phyloP scores from a whole-genome alignment of 1,140 invertebrate species.

The Physella acuta region DNA sequence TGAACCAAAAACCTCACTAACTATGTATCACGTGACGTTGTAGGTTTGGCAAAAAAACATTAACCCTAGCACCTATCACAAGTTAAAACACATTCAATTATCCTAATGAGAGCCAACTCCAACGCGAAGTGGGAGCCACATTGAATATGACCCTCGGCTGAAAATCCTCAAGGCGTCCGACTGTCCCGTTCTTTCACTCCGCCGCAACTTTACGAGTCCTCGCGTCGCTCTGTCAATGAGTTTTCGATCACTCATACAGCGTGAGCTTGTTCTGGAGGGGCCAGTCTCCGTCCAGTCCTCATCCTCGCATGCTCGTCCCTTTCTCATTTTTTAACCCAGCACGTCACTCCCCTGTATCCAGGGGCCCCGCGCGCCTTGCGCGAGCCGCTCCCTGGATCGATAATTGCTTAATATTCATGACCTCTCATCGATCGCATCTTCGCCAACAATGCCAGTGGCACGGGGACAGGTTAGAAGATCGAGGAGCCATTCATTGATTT shows the following conservation, averaged over 20 bases:
- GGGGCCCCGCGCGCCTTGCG: background rate
- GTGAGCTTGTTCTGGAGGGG: too few relatives aligned
- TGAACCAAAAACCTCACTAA: too few relatives aligned
- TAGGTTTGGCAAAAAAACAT: too few relatives aligned
- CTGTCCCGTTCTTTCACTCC: background rate
- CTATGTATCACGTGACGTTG: too few relatives aligned
- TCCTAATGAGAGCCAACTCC: background rate
- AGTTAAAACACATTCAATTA: background rate
- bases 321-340: background rate
- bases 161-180: background rate
- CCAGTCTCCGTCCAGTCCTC: too few relatives aligned
- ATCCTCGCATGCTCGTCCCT: background rate
- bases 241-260: too few relatives aligned
- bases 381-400: slow-evolving; percentile 1
- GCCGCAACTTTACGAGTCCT: background rate
- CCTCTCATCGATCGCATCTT: slow-evolving; percentile 1
- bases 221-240: too few relatives aligned
- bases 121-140: background rate
- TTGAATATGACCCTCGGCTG: background rate
- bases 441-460: slow-evolving; percentile 7
- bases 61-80: too few relatives aligned
- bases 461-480: slow-evolving; percentile 1
- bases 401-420: slow-evolving; percentile 24
- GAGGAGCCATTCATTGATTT: slow-evolving; percentile 17
- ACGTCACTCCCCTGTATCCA: background rate